Evolutionary conservation across 2,113 vertebrate species (phyloP), one percentile per base, ranked within the genome.

Genomic region (Phodopus roborovskii): DNA sequence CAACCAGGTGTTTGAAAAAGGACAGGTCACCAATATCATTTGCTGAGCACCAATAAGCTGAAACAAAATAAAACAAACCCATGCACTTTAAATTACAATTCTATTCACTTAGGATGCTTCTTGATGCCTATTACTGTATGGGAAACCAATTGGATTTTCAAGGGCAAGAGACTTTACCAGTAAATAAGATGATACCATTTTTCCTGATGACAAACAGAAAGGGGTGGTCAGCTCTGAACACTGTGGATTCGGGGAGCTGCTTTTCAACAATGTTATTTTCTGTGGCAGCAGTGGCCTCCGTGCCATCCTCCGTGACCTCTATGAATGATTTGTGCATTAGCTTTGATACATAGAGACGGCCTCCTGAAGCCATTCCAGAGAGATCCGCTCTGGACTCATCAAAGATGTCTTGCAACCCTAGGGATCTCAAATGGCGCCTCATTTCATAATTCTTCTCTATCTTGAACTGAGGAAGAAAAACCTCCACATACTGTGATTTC

Each of bases 131-230:
- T 60, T 48, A 16, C 3, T 2, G 3, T 89, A 50, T 64, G 5
- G 75, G 45, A 75, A 84, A 62, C 42, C 42, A 8, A 82, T 1
- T 7, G 16, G 24, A 73, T 50, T 97, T 97, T 98, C 95, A 98
- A 94, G 98, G 98, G 2, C 96, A 98, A 30, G 77, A 97, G 53
- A 98, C 96, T 95, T 97, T 98, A 74, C 98, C 98, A 93, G 96
- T 98, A 50, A 99, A 98, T 24, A 99, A 77, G 95, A 98, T 98
- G 71, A 97, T 90, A 64, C 95, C 87, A 8, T 97, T 97, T 94
- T 98, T 97, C 84, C 93, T 98, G 94, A 99, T 98, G 83, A 98
- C 87, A 86, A 98, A 98, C 0, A 98, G 91, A 94, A 99, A 99
- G 2, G 98, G 98, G 28, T 1, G 98, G 24, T 99, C 97, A 13